These are phyloP conservation scores for Bicyclus anynana DNA, from an alignment of 1,140 invertebrate genomes.

Conservation along the genomic window DNA sequence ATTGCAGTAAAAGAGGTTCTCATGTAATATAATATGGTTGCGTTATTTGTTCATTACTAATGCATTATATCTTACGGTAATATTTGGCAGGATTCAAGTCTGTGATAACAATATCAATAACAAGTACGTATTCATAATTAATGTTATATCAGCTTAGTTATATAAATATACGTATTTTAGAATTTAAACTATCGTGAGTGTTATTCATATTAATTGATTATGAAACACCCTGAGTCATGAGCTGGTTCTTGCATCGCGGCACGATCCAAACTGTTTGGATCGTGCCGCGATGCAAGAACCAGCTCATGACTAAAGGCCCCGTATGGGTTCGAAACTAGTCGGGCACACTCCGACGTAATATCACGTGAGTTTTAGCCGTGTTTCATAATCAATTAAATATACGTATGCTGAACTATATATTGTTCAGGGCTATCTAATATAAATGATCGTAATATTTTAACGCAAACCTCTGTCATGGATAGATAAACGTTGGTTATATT, in stretches of 20 bases:
- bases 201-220: no score
- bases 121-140: conserved; percentile 7
- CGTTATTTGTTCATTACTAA: conserved; percentile 32
- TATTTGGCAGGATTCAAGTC: conserved; percentile 65
- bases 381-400: background rate
- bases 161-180: background rate
- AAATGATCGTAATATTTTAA: background rate
- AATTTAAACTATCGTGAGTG: no score
- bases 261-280: no score
- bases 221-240: no score
- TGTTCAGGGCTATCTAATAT: background rate
- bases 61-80: conserved; percentile 40
- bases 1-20: no score
- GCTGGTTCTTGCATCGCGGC: no score
- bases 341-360: no score
- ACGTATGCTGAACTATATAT: background rate
- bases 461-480: background rate
- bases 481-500: background rate
- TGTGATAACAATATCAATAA: conserved; percentile 29
- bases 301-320: no score
- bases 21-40: background rate
- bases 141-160: background rate
- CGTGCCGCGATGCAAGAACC: no score
- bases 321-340: no score
- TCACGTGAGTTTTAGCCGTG: no score